Evolutionary conservation across 2,888 invertebrate genomes (phyloP).

Genomic region (Rhaphigaster nebulosa): DNA sequence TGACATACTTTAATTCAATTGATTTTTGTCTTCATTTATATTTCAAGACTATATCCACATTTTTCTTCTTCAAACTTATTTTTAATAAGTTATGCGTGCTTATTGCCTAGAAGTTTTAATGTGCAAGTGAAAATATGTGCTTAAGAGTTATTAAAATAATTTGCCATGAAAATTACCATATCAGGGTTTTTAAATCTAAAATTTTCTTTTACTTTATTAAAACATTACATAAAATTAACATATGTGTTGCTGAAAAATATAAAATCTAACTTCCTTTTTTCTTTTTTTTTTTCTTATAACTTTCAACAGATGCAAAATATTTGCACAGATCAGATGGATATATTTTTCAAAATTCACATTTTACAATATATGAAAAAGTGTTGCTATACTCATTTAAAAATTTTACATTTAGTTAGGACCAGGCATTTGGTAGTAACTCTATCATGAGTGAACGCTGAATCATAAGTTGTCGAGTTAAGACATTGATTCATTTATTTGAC

Average conservation of each 20-base stretch:
- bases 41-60: neutral
- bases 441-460: neutral
- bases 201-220: neutral
- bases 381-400: neutral
- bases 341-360: neutral
- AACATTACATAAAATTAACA: neutral
- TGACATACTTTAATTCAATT: neutral
- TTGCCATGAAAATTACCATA: neutral
- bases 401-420: neutral
- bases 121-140: conserved; percentile 1
- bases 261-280: neutral
- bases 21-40: neutral
- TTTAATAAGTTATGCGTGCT: neutral
- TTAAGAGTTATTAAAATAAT: neutral
- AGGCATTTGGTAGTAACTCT: neutral
- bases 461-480: neutral
- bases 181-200: neutral
- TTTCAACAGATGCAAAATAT: neutral
- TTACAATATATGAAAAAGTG: neutral
- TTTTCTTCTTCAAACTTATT: neutral
- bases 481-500: neutral
- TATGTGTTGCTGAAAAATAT: neutral
- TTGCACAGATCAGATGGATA: neutral
- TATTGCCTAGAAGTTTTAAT: neutral
- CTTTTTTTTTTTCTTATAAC: neutral